These are phyloP conservation scores for Oryctolagus cuniculus DNA, from an alignment of 2,113 vertebrate species.

Conservation along the genomic window mOryCun1.1 NC_091443.1:42057001-42057500, in stretches of 20 bases:
- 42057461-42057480: conserved; percentile 25
- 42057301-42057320: no score
- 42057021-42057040: not conserved
- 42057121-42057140: not conserved
- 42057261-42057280: not conserved
- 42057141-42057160: not conserved
- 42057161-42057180: not conserved
- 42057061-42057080: not conserved
- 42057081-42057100: not conserved
- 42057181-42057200: not conserved
- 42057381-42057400: no score
- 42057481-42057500: conserved; percentile 36
- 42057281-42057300: no score
- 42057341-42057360: no score
- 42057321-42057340: no score
- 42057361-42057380: no score
- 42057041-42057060: conserved; percentile 2
- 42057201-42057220: not conserved
- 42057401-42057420: not conserved
- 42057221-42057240: not conserved
- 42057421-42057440: not conserved
- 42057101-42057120: conserved; percentile 25
- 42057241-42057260: not conserved
- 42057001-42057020: not conserved
- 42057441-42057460: not conserved